Evolutionary conservation across 2,113 vertebrate genomes (phyloP).

Genomic region (Oncorhynchus gorbuscha): DNA sequence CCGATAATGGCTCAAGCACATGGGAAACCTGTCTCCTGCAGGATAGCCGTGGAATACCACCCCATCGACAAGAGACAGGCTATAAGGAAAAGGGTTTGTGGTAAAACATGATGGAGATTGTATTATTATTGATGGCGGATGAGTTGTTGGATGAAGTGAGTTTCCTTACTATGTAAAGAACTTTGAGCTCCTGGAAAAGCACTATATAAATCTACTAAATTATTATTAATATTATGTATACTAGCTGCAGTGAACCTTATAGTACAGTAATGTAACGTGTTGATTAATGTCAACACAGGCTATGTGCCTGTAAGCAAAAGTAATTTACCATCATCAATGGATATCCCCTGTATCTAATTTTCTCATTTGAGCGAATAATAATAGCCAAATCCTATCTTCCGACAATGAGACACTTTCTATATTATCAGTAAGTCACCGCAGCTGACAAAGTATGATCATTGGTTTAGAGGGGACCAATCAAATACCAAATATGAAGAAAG

Average conservation of each 20-base stretch:
- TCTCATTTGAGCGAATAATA: not conserved
- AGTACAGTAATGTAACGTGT: conserved; percentile 48
- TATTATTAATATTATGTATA: conserved; percentile 41
- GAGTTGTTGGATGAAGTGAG: too few relatives aligned
- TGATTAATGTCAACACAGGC: conserved; percentile 44
- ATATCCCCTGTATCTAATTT: not conserved
- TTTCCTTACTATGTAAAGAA: too few relatives aligned
- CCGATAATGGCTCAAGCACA: conserved; percentile 26
- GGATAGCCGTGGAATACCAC: not conserved
- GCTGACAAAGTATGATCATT: not conserved
- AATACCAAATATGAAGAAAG: not conserved
- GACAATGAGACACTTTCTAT: not conserved
- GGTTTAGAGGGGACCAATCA: not conserved
- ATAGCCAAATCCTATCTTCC: not conserved
- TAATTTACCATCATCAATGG: not conserved
- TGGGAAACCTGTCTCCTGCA: conserved; percentile 23
- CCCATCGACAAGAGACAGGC: conserved; percentile 13
- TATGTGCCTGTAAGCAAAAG: not conserved
- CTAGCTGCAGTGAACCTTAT: conserved; percentile 54
- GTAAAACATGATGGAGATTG: too few relatives aligned
- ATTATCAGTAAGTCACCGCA: not conserved
- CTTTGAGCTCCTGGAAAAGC: too few relatives aligned
- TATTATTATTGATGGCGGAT: too few relatives aligned
- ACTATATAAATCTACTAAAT: too few relatives aligned
- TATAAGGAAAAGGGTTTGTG: not conserved